Evolutionary conservation across 2,113 vertebrate species (phyloP).

Genomic region (Thinocorus orbignyianus): DNA sequence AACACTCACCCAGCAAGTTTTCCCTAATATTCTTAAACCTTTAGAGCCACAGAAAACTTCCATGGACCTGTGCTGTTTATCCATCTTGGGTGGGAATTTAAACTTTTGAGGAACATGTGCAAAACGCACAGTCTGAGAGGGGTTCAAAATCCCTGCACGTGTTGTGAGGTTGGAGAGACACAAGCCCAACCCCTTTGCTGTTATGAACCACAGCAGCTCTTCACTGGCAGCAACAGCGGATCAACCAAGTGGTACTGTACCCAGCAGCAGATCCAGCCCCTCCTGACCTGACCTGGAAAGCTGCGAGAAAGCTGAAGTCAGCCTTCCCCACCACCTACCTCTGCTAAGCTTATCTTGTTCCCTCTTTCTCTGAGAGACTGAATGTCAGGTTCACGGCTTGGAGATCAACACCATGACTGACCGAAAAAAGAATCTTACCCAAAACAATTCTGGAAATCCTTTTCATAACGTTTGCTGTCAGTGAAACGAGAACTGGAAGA

Average conservation of each 20-base stretch:
- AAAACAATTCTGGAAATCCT: slow-evolving; percentile 96
- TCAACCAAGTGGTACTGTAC: fast-evolving
- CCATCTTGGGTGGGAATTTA: neutral
- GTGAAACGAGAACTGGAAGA: slow-evolving; percentile 98
- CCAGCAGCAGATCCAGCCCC: neutral
- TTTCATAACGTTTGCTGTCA: slow-evolving; percentile 98
- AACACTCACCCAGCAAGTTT: neutral
- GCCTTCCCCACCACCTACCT: neutral
- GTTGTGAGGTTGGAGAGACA: neutral
- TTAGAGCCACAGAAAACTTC: neutral
- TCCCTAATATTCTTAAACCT: neutral
- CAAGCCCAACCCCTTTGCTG: fast-evolving
- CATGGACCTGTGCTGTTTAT: fast-evolving
- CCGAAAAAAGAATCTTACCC: slow-evolving; percentile 80
- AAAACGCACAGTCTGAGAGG: neutral
- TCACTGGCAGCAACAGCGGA: neutral
- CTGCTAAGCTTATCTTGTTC: neutral
- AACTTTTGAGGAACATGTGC: neutral
- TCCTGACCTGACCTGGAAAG: neutral
- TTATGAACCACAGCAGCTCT: neutral
- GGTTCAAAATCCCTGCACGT: neutral
- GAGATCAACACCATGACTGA: neutral
- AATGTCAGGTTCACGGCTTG: fast-evolving
- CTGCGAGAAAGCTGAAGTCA: neutral
- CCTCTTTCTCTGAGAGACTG: too few species aligned